Percentiles rank a stretch among this genome's conserved stretches.
phyloP scores from a whole-genome alignment of 2,113 vertebrate species.

The Gambusia affinis region DNA sequence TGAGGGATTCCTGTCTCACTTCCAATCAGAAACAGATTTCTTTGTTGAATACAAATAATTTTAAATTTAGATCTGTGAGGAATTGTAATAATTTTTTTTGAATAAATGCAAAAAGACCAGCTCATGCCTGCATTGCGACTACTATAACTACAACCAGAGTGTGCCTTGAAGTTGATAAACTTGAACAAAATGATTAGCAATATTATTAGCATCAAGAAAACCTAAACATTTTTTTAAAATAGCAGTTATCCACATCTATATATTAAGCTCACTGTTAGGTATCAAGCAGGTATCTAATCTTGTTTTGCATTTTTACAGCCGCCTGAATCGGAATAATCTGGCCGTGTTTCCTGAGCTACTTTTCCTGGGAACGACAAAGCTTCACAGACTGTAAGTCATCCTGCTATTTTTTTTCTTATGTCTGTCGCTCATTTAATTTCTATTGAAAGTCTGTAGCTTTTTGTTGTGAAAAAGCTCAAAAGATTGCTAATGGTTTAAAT shows the following conservation, averaged over 20 bases:
- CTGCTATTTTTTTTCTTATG: conserved; percentile 30
- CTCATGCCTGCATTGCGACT: too few relatives aligned
- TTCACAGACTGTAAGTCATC: conserved; percentile 96
- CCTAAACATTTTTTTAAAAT: background rate
- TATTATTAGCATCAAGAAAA: conserved; percentile 26
- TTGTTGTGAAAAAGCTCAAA: conserved; percentile 3
- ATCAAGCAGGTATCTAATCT: conserved; percentile 34
- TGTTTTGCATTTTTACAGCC: conserved; percentile 83
- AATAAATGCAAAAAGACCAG: too few relatives aligned
- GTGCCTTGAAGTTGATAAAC: conserved; percentile 39
- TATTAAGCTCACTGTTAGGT: background rate
- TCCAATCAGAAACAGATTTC: too few relatives aligned
- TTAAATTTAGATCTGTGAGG: too few relatives aligned
- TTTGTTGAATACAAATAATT: too few relatives aligned
- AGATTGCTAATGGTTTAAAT: background rate
- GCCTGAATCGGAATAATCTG: conserved; percentile 97
- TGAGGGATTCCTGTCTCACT: too few relatives aligned
- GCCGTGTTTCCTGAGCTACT: conserved; percentile 96
- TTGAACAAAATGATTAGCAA: background rate
- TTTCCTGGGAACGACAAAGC: conserved; percentile 93
- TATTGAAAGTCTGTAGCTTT: conserved; percentile 12
- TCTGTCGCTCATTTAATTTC: background rate
- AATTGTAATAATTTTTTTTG: too few relatives aligned
- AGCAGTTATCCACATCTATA: background rate
- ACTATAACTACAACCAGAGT: background rate